Evolutionary conservation across 2,888 invertebrate genomes (phyloP).

Genomic region (Tiliacea citrago): DNA sequence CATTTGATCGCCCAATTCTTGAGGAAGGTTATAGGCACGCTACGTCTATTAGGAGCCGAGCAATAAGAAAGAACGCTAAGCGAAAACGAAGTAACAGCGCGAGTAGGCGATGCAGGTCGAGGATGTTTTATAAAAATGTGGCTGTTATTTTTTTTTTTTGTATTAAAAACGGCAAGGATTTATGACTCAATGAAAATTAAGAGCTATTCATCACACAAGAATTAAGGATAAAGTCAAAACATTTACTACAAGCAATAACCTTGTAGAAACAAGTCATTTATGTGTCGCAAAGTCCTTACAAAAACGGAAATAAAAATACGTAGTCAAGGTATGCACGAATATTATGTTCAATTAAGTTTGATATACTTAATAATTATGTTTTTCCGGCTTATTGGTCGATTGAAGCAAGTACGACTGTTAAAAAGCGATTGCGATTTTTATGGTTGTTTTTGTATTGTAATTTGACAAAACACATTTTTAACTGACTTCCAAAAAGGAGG

Average conservation of each 20-base stretch:
- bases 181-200: conserved; percentile 7
- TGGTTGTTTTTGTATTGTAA: no score
- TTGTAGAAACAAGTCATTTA: conserved; percentile 39
- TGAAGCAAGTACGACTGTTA: no score
- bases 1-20: neutral
- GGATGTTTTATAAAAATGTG: neutral
- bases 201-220: conserved; percentile 12
- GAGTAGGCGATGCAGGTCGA: no score
- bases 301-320: conserved; percentile 50
- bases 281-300: conserved; percentile 33
- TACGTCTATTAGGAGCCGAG: neutral
- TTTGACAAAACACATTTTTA: no score
- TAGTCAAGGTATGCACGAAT: conserved; percentile 35
- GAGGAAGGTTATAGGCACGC: neutral
- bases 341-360: conserved; percentile 18
- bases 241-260: conserved; percentile 20
- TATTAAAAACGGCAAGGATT: neutral
- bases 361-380: conserved; percentile 6
- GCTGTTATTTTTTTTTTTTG: no score
- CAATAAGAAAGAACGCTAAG: neutral
- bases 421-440: no score
- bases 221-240: conserved; percentile 24
- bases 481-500: no score
- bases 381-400: neutral
- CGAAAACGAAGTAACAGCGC: neutral